A percentile compares a stretch with the other conserved stretches of the same genome.
Conservation (phyloP, 2,113 vertebrate genomes). For the Rattus rattus region DNA sequence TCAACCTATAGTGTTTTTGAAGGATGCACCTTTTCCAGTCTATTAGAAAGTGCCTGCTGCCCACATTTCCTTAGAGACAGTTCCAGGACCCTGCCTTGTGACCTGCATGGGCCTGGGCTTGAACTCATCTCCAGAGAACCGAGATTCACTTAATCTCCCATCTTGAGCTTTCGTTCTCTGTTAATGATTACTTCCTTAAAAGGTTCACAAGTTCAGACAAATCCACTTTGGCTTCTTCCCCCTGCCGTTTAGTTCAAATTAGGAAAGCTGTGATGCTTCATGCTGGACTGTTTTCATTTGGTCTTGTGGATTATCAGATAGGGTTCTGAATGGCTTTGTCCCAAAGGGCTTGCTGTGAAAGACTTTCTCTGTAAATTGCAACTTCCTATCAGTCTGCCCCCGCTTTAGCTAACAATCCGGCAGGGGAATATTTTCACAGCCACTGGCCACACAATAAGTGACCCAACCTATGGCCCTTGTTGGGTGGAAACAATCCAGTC, state of each 20-base stretch:
- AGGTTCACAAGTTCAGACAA: constrained; percentile 10
- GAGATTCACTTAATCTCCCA: background rate
- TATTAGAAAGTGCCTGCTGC: background rate
- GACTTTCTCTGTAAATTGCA: constrained; percentile 30
- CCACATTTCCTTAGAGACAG: background rate
- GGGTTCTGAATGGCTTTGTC: background rate
- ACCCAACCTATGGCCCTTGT: constrained; percentile 16
- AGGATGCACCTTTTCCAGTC: background rate
- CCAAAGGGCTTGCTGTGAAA: constrained; percentile 20
- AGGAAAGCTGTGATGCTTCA: background rate
- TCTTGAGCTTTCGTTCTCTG: background rate
- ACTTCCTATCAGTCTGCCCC: constrained; percentile 23
- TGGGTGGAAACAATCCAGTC: constrained; percentile 14
- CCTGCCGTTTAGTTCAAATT: constrained; percentile 42
- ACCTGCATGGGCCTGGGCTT: background rate
- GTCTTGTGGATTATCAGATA: constrained; percentile 3
- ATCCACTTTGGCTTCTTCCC: constrained; percentile 45
- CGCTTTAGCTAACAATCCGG: constrained; percentile 38
- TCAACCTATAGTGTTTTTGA: background rate
- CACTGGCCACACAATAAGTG: background rate
- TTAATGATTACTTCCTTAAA: constrained; percentile 42
- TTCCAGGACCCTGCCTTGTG: background rate
- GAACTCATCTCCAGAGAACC: background rate
- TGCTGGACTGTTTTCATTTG: constrained; percentile 45
- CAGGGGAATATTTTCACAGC: constrained; percentile 50